These are phyloP conservation scores for Rhabdomys pumilio DNA, from an alignment of 2,797 vertebrate species.

Conservation along the genomic window DNA sequence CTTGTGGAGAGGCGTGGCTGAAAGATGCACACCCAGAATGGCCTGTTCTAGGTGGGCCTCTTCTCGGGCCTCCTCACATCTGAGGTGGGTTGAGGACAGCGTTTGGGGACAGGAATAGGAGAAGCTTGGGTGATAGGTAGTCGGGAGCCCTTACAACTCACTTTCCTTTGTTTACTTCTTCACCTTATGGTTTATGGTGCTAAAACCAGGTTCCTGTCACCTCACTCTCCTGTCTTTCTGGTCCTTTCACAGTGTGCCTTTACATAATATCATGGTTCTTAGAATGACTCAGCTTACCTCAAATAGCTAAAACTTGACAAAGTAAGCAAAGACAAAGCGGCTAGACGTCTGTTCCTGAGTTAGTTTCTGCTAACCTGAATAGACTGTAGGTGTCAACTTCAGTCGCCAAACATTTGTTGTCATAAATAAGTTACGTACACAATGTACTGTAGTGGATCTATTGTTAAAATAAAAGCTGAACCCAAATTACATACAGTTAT, in stretches of 20 bases:
- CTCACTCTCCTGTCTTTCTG: not conserved
- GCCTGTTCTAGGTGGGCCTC: not conserved
- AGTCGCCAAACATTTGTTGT: not conserved
- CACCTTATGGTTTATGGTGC: conserved; percentile 31
- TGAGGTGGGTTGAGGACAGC: not conserved
- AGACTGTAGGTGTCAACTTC: not conserved
- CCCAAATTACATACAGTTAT: not conserved
- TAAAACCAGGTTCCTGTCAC: not conserved
- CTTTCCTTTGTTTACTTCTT: not conserved
- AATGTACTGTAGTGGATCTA: not conserved
- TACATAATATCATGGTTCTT: not conserved
- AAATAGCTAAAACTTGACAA: not conserved
- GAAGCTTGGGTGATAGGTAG: not conserved
- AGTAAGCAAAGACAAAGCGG: not conserved
- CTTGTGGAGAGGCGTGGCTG: not conserved
- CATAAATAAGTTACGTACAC: not conserved
- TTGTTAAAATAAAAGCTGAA: not conserved
- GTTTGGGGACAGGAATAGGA: not conserved
- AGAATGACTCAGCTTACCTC: not conserved
- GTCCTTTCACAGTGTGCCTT: not conserved
- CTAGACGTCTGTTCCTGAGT: not conserved
- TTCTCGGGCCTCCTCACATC: not conserved
- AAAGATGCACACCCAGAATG: not conserved
- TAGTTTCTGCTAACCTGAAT: not conserved
- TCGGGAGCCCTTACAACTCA: not conserved